Conservation (phyloP, 2,888 invertebrate genomes). For the Philereme transversata region DNA sequence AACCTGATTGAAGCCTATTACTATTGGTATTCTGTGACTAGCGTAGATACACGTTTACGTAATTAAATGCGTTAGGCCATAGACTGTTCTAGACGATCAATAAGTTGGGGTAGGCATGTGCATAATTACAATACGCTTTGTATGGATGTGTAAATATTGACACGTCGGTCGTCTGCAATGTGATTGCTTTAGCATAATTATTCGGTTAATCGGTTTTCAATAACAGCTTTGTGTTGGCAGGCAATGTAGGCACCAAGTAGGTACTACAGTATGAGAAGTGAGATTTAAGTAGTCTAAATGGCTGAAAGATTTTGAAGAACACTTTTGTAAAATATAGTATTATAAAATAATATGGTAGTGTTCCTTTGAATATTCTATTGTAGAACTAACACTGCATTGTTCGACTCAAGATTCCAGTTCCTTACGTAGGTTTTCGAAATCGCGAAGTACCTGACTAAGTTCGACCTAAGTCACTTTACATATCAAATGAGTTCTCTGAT, state of each 20-base stretch:
- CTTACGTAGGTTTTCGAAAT: no score
- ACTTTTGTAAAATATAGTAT: no score
- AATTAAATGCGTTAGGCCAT: slow-evolving; percentile 24
- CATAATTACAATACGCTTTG: slow-evolving; percentile 50
- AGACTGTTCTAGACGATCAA: slow-evolving; percentile 43
- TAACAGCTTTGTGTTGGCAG: slow-evolving; percentile 24
- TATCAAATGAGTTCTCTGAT: slow-evolving; percentile 70
- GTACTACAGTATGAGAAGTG: slow-evolving; percentile 24
- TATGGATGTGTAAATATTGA: slow-evolving; percentile 53
- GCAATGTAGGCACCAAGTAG: slow-evolving; percentile 16
- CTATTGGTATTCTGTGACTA: background rate
- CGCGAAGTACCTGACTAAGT: background rate
- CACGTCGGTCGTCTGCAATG: slow-evolving; percentile 40
- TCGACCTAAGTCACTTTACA: slow-evolving; percentile 67
- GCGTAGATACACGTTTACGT: slow-evolving; percentile 17
- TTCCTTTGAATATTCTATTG: no score
- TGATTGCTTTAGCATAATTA: slow-evolving; percentile 46
- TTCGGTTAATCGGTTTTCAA: slow-evolving; percentile 40
- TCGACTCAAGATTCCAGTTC: no score
- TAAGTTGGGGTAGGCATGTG: slow-evolving; percentile 23
- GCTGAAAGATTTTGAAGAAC: background rate
- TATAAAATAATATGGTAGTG: no score
- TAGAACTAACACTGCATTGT: no score
- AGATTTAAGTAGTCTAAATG: slow-evolving; percentile 29
- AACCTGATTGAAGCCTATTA: slow-evolving; percentile 42